Conservation (phyloP, 2,113 vertebrate species). For the Dasyurus viverrinus region DNA sequence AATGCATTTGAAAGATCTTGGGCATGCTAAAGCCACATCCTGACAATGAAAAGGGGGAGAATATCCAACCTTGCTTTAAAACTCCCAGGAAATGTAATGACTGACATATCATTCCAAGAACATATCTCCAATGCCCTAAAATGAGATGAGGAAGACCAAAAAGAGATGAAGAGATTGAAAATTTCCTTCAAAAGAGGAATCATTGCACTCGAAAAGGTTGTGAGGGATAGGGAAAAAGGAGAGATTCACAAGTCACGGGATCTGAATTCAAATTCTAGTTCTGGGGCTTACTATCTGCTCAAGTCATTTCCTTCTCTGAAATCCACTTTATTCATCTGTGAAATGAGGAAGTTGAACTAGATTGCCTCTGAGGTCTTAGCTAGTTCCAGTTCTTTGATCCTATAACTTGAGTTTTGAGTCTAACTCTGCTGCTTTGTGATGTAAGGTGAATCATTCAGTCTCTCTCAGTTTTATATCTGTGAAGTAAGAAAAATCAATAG, state of each 20-base stretch:
- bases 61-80: neutral
- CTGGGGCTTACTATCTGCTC: neutral
- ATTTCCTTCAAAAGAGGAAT: neutral
- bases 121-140: neutral
- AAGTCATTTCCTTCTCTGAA: neutral
- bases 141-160: neutral
- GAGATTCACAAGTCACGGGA: neutral
- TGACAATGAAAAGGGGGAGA: neutral
- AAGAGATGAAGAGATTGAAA: neutral
- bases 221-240: neutral
- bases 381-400: neutral
- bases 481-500: neutral
- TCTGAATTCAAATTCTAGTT: neutral
- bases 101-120: neutral
- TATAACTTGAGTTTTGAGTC: neutral
- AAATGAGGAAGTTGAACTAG: neutral
- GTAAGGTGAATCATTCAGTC: neutral
- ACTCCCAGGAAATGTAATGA: neutral
- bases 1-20: neutral
- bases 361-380: neutral
- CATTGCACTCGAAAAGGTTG: neutral
- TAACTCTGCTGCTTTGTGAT: neutral
- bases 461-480: neutral
- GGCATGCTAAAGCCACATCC: neutral
- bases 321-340: neutral